Base-by-base conservation (phyloP, 2,113 vertebrate genomes). In the Mixornis gularis region DNA sequence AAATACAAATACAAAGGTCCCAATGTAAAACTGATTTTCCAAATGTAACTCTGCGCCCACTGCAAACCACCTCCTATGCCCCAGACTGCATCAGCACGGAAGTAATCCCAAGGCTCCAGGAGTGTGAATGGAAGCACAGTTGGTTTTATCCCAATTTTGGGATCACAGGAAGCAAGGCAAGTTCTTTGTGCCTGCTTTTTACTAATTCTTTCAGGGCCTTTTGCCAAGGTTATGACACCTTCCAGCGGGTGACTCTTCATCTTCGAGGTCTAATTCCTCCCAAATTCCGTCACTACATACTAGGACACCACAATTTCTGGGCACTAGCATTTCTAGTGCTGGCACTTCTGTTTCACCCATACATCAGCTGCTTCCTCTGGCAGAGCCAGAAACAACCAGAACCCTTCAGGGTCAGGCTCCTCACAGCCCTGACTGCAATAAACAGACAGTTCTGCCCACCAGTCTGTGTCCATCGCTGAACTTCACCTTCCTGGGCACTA, bases 221-320 rank as follows among this genome's bases (percentile, higher is more conserved):
- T 72, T 21, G 10, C 32, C 36, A 56, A 87, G 49, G 46, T 44
- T 87, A 62, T 63, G 27, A 25, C 27, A 55, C 40, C 36, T 84
- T 87, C 34, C 48, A 58, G 60, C 0, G 1, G 0, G 1, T 27
- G 43, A 46, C 40, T 27, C 60, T 43, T 65, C 20, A 5, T 38
- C 48, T 69, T 71, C 34, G 13, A 55, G 29, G 19, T 18, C 34
- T 34, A 63, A 48, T 29, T 41, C n/a, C 58, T 81, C 63, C 18
- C 26, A 55, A 25, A 38, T 51, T 63, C 18, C 22, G 20, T 21
- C 58, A 64, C n/a, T 18, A 59, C 14, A 30, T 29, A 59, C 1
- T 20, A 51, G 58, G 26, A 56, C 43, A 48, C 8, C 52, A 46
- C 65, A 66, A 30, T 7, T 30, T 36, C 49, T 13, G 27, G 70